Evolutionary conservation across 1,140 invertebrate species (phyloP), one percentile per base, ranked within the genome.

Genomic region (Triops cancriformis): DNA sequence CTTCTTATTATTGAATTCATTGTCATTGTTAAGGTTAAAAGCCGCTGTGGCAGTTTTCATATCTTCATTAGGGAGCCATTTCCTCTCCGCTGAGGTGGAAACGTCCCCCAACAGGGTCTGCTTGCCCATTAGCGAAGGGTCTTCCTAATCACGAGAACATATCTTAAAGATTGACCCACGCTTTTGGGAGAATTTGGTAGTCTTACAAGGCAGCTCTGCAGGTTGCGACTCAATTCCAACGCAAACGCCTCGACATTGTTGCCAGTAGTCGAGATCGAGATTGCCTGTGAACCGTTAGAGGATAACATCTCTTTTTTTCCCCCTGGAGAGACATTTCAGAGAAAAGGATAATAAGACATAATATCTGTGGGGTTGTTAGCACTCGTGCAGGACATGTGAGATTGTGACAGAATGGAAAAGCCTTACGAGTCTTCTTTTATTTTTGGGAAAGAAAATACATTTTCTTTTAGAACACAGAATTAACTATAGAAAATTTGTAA

Each of bases 61-160:
- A 64, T 64, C 51, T 64, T 64, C 51, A 64, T 64, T 64, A 64
- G 51, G 51, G 2, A 37, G 23, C 51, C 51, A 64, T 64, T 64
- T 64, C 51, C 51, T 64, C 6, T 18, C 10, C 14, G 23, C 51
- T 64, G 23, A 37, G 31, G 31, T 37, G 31, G 18, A 64, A 64
- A 64, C 51, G 10, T 64, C 51, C n/a, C 14, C 51, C 14, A 37
- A 7, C 31, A 64, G 51, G 51, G 51, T 64, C 51, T 64, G 7
- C 31, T 37, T 37, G 31, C 14, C 51, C 51, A 64, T 64, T 64
- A 64, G 51, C n/a, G 51, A 64, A 64, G 51, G 51, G 51, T 64
- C 51, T 23, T 64, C 51, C 51, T 64, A 64, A 64, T 64, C 51
- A 64, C 23, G 18, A 64, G 51, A 64, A 64, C 51, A 64, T 64